Percentiles rank a stretch among this genome's conserved stretches.
These are phyloP conservation scores for Thymelicus acteon DNA, from an alignment of 2,888 invertebrate species.

Conservation along the genomic window DNA sequence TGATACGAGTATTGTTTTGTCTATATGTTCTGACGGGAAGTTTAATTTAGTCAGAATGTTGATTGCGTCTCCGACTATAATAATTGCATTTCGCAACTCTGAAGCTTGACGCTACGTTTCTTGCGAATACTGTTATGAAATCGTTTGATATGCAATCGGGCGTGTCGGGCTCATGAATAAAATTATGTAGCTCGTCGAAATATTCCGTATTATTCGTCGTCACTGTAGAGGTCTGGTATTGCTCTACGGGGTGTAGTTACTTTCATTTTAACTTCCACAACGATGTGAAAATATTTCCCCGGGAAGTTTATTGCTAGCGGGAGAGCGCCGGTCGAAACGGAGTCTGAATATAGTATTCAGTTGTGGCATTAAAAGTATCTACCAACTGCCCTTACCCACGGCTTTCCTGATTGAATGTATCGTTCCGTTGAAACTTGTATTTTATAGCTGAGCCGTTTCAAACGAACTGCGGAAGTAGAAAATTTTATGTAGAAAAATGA, in stretches of 20 bases:
- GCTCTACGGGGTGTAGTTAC: slow-evolving; percentile 78
- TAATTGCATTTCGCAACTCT: slow-evolving; percentile 43
- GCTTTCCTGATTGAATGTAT: slow-evolving; percentile 35
- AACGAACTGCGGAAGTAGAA: slow-evolving; percentile 1
- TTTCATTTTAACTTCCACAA: slow-evolving; percentile 83
- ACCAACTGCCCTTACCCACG: slow-evolving; percentile 36
- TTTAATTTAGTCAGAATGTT: slow-evolving; percentile 42
- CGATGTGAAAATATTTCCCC: slow-evolving; percentile 83
- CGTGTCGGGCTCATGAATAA: slow-evolving; percentile 73
- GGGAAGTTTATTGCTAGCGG: slow-evolving; percentile 74
- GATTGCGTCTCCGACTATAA: slow-evolving; percentile 42
- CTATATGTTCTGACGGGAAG: slow-evolving; percentile 34
- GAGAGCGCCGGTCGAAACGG: slow-evolving; percentile 66
- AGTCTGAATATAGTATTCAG: slow-evolving; percentile 54
- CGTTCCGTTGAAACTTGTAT: slow-evolving; percentile 35
- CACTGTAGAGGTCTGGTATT: slow-evolving; percentile 64
- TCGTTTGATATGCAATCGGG: slow-evolving; percentile 62
- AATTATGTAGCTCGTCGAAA: slow-evolving; percentile 74
- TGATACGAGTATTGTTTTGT: slow-evolving; percentile 26
- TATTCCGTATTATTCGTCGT: slow-evolving; percentile 73
- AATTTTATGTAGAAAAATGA: neutral
- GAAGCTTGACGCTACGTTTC: slow-evolving; percentile 43
- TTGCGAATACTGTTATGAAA: slow-evolving; percentile 58
- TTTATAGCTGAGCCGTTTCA: slow-evolving; percentile 35
- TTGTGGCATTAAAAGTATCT: slow-evolving; percentile 53